phyloP scores from a whole-genome alignment of 2,888 invertebrate species.

The Pharmacophagus antenor region DNA sequence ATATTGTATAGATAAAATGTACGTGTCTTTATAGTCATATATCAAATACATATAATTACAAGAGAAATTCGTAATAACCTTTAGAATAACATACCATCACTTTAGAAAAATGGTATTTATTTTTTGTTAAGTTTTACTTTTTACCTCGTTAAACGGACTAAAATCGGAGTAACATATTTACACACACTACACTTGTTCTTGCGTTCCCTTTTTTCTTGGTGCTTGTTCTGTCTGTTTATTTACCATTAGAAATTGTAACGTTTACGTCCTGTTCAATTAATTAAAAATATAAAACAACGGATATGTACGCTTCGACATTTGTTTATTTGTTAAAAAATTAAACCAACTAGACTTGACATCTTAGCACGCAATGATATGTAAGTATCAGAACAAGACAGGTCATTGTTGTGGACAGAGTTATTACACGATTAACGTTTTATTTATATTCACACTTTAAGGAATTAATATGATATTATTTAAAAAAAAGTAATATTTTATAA shows the following conservation, averaged over 20 bases:
- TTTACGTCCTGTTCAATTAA: neutral
- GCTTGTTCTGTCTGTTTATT: neutral
- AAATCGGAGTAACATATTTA: slow-evolving; percentile 1
- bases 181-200: neutral
- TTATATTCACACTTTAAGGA: too few species aligned
- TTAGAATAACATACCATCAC: too few species aligned
- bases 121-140: neutral
- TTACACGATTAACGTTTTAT: too few species aligned
- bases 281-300: neutral
- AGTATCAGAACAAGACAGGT: too few species aligned
- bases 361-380: too few species aligned
- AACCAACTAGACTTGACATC: neutral
- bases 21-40: neutral
- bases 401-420: too few species aligned
- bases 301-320: neutral
- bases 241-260: slow-evolving; percentile 1
- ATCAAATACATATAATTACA: neutral
- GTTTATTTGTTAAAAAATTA: neutral
- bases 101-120: too few species aligned
- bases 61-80: too few species aligned
- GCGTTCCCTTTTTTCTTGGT: neutral
- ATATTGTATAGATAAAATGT: too few species aligned
- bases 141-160: neutral
- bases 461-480: too few species aligned
- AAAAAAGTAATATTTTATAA: too few species aligned